Conservation (phyloP, 1,140 invertebrate genomes). For the Hydropsyche tenuis region DNA sequence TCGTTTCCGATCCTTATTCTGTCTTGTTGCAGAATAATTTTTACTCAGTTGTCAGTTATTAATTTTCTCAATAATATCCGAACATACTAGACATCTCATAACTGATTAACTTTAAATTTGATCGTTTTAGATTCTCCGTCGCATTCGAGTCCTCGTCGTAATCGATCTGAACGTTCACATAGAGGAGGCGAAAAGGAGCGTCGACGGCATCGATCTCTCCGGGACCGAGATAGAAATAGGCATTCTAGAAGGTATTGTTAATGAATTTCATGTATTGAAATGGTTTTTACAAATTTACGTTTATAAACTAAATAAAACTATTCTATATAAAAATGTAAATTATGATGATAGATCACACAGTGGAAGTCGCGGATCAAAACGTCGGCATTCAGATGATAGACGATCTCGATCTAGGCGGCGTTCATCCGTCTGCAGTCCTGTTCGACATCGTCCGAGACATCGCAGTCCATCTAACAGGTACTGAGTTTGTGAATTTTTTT, state of each 20-base stretch:
- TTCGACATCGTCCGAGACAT: slow-evolving; percentile 54
- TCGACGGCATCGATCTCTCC: slow-evolving; percentile 4
- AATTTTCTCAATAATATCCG: too few species aligned
- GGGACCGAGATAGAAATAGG: slow-evolving; percentile 22
- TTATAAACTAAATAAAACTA: too few species aligned
- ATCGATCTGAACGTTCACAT: slow-evolving; percentile 35
- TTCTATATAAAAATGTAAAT: not conserved
- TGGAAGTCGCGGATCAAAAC: slow-evolving; percentile 49
- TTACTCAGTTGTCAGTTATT: too few species aligned
- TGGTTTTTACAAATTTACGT: too few species aligned
- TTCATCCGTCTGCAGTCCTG: slow-evolving; percentile 56
- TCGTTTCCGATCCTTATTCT: too few species aligned
- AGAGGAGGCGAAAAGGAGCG: slow-evolving; percentile 25
- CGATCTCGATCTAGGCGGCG: slow-evolving; percentile 58
- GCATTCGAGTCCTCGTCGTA: slow-evolving; percentile 25
- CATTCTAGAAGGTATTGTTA: slow-evolving; percentile 31
- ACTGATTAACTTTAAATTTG: not conserved
- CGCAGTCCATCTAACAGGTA: slow-evolving; percentile 53
- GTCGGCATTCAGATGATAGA: slow-evolving; percentile 53
- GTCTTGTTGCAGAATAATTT: too few species aligned
- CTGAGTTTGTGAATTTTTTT: not conserved
- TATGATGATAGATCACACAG: slow-evolving; percentile 37
- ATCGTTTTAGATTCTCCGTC: slow-evolving; percentile 39
- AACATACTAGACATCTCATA: too few species aligned
- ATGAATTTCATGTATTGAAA: not conserved